These are phyloP conservation scores for Coregonus ussuriensis DNA, from an alignment of 2,797 vertebrate genomes.

Conservation along the genomic window DNA sequence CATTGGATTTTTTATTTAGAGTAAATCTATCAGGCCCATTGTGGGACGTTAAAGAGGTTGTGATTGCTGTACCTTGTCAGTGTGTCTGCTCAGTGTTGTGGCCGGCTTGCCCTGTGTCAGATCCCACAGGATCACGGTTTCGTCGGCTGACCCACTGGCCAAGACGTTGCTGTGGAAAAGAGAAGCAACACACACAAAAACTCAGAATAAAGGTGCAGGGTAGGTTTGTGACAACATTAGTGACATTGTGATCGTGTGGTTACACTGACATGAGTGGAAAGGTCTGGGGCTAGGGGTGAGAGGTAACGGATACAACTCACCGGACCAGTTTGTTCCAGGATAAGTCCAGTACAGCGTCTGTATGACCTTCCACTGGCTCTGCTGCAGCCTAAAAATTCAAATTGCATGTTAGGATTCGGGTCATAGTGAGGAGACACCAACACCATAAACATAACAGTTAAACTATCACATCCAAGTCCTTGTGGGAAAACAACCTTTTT, in stretches of 20 bases:
- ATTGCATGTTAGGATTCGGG: not conserved
- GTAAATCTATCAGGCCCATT: not conserved
- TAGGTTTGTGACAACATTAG: not conserved
- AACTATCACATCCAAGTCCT: not conserved
- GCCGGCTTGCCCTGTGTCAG: conserved; percentile 85
- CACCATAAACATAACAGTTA: not conserved
- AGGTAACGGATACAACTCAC: conserved; percentile 61
- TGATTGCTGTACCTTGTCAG: conserved; percentile 83
- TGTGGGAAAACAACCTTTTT: conserved; percentile 80
- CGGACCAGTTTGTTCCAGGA: conserved; percentile 93
- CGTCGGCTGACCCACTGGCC: conserved; percentile 92
- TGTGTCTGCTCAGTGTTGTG: conserved; percentile 82
- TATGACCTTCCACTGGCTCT: conserved; percentile 82
- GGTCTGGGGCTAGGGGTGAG: not conserved
- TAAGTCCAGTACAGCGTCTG: conserved; percentile 91
- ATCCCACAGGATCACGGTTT: conserved; percentile 91
- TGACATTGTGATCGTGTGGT: not conserved
- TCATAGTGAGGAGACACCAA: not conserved
- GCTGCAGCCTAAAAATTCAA: conserved; percentile 68
- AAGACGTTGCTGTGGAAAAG: conserved; percentile 83
- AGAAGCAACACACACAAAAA: not conserved
- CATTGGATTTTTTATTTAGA: not conserved
- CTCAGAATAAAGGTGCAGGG: not conserved
- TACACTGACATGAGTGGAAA: not conserved
- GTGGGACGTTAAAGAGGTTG: not conserved